phyloP scores from a whole-genome alignment of 2,888 invertebrate genomes.

The Amaurobius ferox region DNA sequence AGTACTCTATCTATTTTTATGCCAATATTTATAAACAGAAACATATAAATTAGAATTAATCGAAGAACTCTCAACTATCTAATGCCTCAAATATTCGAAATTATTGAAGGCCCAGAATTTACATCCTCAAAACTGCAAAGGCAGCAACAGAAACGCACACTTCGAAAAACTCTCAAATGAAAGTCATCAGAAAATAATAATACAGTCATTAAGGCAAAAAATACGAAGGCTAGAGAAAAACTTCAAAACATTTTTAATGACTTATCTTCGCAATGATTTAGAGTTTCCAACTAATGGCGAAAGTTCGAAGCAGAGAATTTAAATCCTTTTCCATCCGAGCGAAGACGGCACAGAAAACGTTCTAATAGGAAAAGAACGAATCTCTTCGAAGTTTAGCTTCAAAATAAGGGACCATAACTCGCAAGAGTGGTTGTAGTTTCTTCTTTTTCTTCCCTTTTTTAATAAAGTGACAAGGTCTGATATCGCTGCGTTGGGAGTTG shows the following conservation, averaged over 20 bases:
- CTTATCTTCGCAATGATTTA: slow-evolving; percentile 67
- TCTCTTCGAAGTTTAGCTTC: slow-evolving; percentile 51
- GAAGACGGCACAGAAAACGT: neutral
- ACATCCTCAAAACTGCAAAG: neutral
- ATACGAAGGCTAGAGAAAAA: slow-evolving; percentile 11
- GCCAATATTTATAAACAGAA: too few species aligned
- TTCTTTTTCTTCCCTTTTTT: neutral
- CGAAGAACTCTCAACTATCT: too few species aligned
- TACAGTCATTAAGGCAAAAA: slow-evolving; percentile 46
- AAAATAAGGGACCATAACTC: slow-evolving; percentile 49
- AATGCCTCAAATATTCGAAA: too few species aligned
- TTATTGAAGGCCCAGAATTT: too few species aligned
- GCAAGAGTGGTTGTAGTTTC: slow-evolving; percentile 8
- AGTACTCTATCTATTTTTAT: too few species aligned
- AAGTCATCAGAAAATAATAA: slow-evolving; percentile 70
- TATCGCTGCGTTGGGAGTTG: slow-evolving; percentile 33
- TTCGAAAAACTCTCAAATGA: slow-evolving; percentile 31
- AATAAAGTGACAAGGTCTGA: slow-evolving; percentile 50
- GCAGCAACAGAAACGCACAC: neutral
- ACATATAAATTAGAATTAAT: too few species aligned
- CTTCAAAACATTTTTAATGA: slow-evolving; percentile 67
- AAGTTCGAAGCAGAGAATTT: slow-evolving; percentile 59
- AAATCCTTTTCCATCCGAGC: slow-evolving; percentile 52
- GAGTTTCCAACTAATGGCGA: slow-evolving; percentile 62
- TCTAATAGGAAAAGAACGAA: neutral